Evolutionary conservation across 2,797 vertebrate species (phyloP).

Genomic region (Bovichtus diacanthus): DNA sequence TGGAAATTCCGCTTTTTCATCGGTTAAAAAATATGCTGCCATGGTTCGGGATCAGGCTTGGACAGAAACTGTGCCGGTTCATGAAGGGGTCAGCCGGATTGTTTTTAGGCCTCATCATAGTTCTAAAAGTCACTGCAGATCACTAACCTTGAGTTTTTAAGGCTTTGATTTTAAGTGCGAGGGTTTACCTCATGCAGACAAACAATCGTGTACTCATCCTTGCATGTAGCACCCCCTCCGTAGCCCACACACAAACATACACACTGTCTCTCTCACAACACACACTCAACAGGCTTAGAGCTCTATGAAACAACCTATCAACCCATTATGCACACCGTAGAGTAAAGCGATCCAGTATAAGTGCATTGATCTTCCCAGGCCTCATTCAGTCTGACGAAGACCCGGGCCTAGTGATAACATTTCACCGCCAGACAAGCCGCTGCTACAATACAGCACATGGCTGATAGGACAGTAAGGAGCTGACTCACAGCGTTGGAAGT

Average conservation of each 20-base stretch:
- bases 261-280: slow-evolving; percentile 5
- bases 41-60: too few species aligned
- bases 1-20: too few species aligned
- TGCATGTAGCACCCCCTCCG: background rate
- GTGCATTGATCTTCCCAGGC: slow-evolving; percentile 68
- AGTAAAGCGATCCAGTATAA: slow-evolving; percentile 70
- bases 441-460: slow-evolving; percentile 27
- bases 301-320: slow-evolving; percentile 53
- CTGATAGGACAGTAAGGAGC: slow-evolving; percentile 38
- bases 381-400: slow-evolving; percentile 71
- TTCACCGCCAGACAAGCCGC: slow-evolving; percentile 53
- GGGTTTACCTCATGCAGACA: slow-evolving; percentile 13
- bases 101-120: too few species aligned
- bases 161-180: slow-evolving; percentile 24
- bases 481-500: slow-evolving; percentile 2
- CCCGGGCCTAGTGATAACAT: slow-evolving; percentile 61
- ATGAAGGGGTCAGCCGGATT: too few species aligned
- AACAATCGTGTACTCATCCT: slow-evolving; percentile 8
- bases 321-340: slow-evolving; percentile 60
- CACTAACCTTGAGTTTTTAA: slow-evolving; percentile 10
- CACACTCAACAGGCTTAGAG: slow-evolving; percentile 23
- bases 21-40: too few species aligned
- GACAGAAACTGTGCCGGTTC: too few species aligned
- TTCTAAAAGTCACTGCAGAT: slow-evolving; percentile 15
- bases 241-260: slow-evolving; percentile 5